Percentiles rank a stretch among this genome's conserved stretches.
These are phyloP conservation scores for Cheilosia pagana DNA, from an alignment of 2,888 invertebrate species.

Conservation along the genomic window DNA sequence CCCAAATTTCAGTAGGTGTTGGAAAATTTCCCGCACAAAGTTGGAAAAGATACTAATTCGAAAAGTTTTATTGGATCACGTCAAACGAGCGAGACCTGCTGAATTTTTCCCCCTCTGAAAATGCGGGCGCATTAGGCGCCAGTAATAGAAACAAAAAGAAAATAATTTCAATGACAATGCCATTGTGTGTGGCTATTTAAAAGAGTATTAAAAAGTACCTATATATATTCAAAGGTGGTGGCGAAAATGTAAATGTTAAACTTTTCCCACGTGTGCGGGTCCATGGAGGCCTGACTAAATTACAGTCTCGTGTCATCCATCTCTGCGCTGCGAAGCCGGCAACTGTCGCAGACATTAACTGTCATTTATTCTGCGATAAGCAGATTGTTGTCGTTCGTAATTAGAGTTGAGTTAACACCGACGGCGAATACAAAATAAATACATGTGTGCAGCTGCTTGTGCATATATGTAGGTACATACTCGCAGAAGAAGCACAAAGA, in stretches of 20 bases:
- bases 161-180: neutral
- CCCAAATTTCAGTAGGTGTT: neutral
- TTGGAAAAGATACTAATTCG: neutral
- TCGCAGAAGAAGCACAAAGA: slow-evolving; percentile 19
- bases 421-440: slow-evolving; percentile 7
- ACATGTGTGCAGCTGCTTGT: neutral
- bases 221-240: neutral
- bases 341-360: slow-evolving; percentile 36
- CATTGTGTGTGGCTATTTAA: neutral
- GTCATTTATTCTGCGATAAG: slow-evolving; percentile 55
- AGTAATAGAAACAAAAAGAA: neutral
- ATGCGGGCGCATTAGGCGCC: neutral
- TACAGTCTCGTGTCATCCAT: slow-evolving; percentile 4
- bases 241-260: neutral
- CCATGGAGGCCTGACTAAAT: slow-evolving; percentile 41
- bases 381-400: slow-evolving; percentile 39
- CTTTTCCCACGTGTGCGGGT: slow-evolving; percentile 25
- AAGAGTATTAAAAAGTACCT: neutral
- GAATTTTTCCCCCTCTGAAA: neutral
- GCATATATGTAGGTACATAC: slow-evolving; percentile 5
- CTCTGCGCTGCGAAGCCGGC: neutral
- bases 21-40: neutral
- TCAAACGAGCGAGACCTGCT: neutral
- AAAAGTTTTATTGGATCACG: neutral
- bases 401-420: slow-evolving; percentile 58